A percentile compares a stretch with the other conserved stretches of the same genome.
Conservation (phyloP, 2,888 invertebrate genomes). For the Heteromurus nitidus region DNA sequence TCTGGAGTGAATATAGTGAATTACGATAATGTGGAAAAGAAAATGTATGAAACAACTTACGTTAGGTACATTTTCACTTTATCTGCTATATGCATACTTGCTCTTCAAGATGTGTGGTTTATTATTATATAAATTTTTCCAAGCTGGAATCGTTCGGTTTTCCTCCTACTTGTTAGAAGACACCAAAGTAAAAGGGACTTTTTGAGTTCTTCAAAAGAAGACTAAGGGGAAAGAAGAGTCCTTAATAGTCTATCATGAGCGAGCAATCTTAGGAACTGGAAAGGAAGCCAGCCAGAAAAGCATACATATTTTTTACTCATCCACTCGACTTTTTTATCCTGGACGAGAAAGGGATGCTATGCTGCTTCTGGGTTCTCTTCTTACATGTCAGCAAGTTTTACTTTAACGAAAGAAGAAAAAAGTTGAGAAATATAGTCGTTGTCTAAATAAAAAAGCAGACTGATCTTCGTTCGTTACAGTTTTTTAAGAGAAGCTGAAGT, state of each 20-base stretch:
- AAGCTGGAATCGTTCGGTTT: no score
- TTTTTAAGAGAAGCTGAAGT: background rate
- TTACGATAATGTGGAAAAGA: background rate
- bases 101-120: no score
- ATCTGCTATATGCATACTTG: background rate
- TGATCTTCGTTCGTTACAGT: slow-evolving; percentile 1
- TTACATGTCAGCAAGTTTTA: slow-evolving; percentile 40
- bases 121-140: no score
- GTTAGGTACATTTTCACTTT: no score
- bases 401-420: slow-evolving; percentile 9
- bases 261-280: background rate
- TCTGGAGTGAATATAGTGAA: background rate
- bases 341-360: background rate
- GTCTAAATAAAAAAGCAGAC: slow-evolving; percentile 50
- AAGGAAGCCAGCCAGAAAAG: background rate
- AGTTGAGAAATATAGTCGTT: slow-evolving; percentile 33
- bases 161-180: no score
- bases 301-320: background rate
- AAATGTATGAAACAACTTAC: no score
- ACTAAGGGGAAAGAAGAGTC: background rate
- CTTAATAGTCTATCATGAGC: slow-evolving; percentile 17
- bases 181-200: no score
- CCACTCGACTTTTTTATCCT: background rate
- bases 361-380: slow-evolving; percentile 1
- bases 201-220: background rate